Conservation (phyloP, 1,140 invertebrate genomes). For the Procambarus virginalis region DNA sequence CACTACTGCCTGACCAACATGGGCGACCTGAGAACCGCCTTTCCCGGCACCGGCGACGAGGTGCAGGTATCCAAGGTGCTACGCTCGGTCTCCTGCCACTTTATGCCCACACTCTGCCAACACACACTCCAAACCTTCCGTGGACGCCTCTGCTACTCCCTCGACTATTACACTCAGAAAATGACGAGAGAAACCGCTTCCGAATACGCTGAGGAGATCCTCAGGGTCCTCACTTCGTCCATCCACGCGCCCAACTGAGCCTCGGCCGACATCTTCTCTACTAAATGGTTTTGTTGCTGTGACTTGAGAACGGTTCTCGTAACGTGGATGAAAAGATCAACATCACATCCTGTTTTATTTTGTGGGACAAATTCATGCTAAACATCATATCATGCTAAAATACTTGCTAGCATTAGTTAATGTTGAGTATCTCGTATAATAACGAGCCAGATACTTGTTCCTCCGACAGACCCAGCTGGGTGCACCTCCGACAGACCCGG, state of each 20-base stretch:
- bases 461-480: no score
- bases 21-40: constrained; percentile 63
- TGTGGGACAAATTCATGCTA: no score
- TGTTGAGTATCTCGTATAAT: no score
- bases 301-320: no score
- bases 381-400: no score
- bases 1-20: constrained; percentile 70
- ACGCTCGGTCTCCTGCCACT: constrained; percentile 68
- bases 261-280: background rate
- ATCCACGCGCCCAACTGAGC: constrained; percentile 64
- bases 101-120: constrained; percentile 70
- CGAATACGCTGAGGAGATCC: constrained; percentile 46
- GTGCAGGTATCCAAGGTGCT: constrained; percentile 57
- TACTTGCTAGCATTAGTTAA: no score
- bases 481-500: no score
- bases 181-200: constrained; percentile 49
- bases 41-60: constrained; percentile 58
- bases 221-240: constrained; percentile 43
- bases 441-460: no score
- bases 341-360: no score
- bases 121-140: constrained; percentile 69
- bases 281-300: no score
- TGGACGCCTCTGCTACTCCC: constrained; percentile 66
- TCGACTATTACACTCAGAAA: constrained; percentile 70
- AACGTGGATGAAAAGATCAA: no score